These are phyloP conservation scores for Ditylenchus dipsaci DNA, from an alignment of 1,140 invertebrate genomes.

Conservation along the genomic window DNA sequence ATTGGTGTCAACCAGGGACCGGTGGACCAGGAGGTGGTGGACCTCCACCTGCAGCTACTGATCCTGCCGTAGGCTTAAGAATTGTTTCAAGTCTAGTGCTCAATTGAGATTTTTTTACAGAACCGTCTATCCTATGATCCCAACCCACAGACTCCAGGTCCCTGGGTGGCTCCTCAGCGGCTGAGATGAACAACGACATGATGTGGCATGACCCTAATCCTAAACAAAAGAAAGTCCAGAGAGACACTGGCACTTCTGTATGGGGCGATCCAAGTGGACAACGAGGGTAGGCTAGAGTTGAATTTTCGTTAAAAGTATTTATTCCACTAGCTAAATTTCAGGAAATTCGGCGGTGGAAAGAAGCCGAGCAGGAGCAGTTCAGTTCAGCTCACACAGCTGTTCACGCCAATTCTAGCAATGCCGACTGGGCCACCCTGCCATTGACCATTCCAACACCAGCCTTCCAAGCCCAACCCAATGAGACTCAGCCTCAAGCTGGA, in stretches of 20 bases:
- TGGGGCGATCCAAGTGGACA: constrained; percentile 38
- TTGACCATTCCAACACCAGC: background rate
- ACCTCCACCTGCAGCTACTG: background rate
- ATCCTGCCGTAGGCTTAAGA: background rate
- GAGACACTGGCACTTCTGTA: constrained; percentile 37
- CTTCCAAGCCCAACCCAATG: background rate
- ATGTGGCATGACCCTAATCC: constrained; percentile 46
- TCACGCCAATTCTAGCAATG: background rate
- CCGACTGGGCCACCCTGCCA: constrained; percentile 16
- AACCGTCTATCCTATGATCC: constrained; percentile 18
- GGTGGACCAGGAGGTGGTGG: background rate
- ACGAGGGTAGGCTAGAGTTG: background rate
- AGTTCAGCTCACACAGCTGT: background rate
- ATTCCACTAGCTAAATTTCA: background rate
- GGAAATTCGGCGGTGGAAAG: constrained; percentile 21
- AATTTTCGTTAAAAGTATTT: background rate
- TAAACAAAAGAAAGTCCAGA: constrained; percentile 37
- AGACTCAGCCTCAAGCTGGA: background rate
- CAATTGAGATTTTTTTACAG: no score
- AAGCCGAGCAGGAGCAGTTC: constrained; percentile 1
- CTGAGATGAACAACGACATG: constrained; percentile 34
- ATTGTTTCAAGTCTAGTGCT: background rate
- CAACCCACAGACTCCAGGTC: constrained; percentile 30
- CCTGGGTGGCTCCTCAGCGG: constrained; percentile 26
- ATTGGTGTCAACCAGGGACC: constrained; percentile 1